Evolutionary conservation across 2,113 vertebrate species (phyloP), one percentile per base, ranked within the genome.

Genomic region (Ivindomyrus marchei): DNA sequence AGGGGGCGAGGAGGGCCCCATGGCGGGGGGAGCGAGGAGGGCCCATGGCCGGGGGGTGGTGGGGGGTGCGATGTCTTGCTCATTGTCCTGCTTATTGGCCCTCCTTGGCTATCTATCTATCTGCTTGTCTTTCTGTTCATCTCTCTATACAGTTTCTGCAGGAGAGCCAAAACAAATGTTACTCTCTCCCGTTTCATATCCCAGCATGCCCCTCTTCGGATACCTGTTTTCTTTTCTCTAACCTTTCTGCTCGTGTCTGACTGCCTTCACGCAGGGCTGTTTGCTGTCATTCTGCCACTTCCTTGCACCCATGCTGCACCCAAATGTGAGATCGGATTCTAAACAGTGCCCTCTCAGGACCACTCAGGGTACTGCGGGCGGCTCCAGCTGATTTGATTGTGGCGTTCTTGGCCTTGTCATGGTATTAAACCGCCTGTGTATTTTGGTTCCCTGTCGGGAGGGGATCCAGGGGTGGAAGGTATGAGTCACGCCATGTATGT

Each of bases 291-390:
- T 27, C 4, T 70, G 3, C 66, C 66, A 31, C 9, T 13, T 70
- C n/a, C 27, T 74, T 1, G 11, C 42, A 27, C 21, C 4, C 4
- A 13, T 42, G 36, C 21, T 21, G 3, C 42, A 66, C 89, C 3
- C n/a, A 50, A 3, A n/a, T 86, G 89, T 15, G 15, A 45, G 84
- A 74, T 87, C 31, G 24, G 9, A 50, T 10, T 85, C 46, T 24
- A 56, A 58, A 87, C 45, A 90, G 53, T 39, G 83, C 89, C 89
- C 84, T 86, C 89, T 36, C 46, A 39, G 46, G 89, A 86, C 45
- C 56, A 45, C 27, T 24, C 2, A 7, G 42, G 50, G 84, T 66
- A 86, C 58, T 90, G 58, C 89, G 11, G 84, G 84, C 4, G 45
- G 9, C 42, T n/a, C 62, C 52, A 10, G 21, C 39, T 24, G 42